Evolutionary conservation across 2,888 invertebrate species (phyloP).

Genomic region (Hydrotaea diabolus): DNA sequence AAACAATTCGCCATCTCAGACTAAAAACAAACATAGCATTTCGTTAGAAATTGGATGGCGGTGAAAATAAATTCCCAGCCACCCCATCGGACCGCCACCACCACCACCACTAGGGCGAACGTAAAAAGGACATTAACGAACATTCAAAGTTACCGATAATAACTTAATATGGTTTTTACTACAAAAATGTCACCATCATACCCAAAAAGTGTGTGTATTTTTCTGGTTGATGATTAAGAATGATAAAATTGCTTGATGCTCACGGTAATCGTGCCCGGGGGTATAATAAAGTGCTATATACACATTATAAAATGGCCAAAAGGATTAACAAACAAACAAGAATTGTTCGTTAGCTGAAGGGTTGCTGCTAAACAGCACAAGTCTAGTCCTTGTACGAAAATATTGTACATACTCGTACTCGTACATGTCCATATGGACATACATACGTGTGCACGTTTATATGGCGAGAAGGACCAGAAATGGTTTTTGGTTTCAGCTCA

Average conservation of each 20-base stretch:
- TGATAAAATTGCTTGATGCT: slow-evolving; percentile 79
- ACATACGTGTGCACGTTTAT: slow-evolving; percentile 38
- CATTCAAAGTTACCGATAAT: slow-evolving; percentile 73
- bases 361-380: neutral
- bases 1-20: neutral
- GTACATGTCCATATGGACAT: neutral
- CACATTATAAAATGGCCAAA: slow-evolving; percentile 80
- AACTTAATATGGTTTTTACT: slow-evolving; percentile 79
- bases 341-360: slow-evolving; percentile 7
- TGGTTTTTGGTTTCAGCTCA: neutral
- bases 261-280: slow-evolving; percentile 77
- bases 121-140: slow-evolving; percentile 59
- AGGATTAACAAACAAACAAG: slow-evolving; percentile 71
- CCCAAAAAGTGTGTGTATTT: slow-evolving; percentile 35
- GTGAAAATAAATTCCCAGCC: neutral
- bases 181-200: slow-evolving; percentile 71
- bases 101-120: slow-evolving; percentile 34
- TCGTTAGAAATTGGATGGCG: slow-evolving; percentile 32
- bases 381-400: neutral
- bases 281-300: slow-evolving; percentile 80
- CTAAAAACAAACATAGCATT: slow-evolving; percentile 12
- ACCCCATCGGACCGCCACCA: slow-evolving; percentile 3
- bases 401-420: neutral
- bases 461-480: neutral
- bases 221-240: slow-evolving; percentile 78